A percentile compares a stretch with the other conserved stretches of the same genome.
Evolutionary conservation across 1,140 invertebrate genomes (phyloP).

Genomic region (Neuroterus valhalla): DNA sequence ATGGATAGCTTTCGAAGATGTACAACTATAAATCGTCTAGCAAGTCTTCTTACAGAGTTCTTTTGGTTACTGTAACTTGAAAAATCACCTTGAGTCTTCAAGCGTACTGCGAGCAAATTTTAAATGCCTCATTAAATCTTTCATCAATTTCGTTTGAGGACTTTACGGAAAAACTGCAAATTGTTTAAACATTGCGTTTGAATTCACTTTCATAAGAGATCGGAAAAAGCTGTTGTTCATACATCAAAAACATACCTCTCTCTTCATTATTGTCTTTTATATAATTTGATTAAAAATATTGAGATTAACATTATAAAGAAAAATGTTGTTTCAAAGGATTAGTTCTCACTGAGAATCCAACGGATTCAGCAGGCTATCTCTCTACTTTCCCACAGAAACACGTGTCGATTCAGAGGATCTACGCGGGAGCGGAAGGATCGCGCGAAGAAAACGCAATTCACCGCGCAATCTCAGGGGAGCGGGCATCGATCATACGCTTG

Average conservation of each 20-base stretch:
- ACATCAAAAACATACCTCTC: no score
- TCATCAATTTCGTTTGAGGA: not conserved
- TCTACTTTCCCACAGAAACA: constrained; percentile 18
- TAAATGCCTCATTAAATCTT: constrained; percentile 6
- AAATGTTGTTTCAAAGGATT: not conserved
- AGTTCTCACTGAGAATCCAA: not conserved
- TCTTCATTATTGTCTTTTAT: no score
- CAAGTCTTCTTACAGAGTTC: not conserved
- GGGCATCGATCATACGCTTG: constrained; percentile 51
- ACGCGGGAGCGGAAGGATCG: constrained; percentile 24
- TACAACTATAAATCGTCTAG: constrained; percentile 15
- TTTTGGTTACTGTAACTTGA: not conserved
- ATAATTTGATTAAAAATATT: no score
- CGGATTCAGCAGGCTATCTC: not conserved
- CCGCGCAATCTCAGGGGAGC: constrained; percentile 47
- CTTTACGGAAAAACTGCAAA: not conserved
- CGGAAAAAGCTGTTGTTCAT: no score
- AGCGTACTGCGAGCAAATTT: not conserved
- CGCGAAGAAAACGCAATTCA: constrained; percentile 51
- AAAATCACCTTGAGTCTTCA: constrained; percentile 3
- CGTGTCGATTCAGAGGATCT: constrained; percentile 13
- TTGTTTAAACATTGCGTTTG: not conserved
- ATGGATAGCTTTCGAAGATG: constrained; percentile 18
- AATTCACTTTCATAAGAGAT: no score
- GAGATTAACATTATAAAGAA: no score